phyloP scores from a whole-genome alignment of 1,140 invertebrate species.

The Artemia franciscana region DNA sequence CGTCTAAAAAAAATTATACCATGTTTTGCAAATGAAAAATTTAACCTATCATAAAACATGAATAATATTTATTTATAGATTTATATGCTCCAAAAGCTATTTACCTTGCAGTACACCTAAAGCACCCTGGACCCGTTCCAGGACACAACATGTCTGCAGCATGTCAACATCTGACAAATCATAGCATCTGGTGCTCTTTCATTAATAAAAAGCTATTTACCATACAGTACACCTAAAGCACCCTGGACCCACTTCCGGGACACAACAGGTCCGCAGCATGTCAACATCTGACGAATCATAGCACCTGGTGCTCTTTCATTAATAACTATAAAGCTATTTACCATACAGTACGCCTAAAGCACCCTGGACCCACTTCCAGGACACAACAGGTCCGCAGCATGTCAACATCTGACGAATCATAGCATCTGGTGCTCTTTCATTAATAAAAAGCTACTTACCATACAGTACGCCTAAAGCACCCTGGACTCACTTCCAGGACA shows the following conservation, averaged over 20 bases:
- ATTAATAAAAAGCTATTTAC: no score
- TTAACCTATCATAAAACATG: no score
- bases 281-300: slow-evolving; percentile 77
- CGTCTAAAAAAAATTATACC: no score
- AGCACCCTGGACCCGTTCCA: slow-evolving; percentile 88
- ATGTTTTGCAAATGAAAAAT: no score
- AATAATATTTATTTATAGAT: no score
- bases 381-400: slow-evolving; percentile 72
- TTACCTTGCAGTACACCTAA: slow-evolving; percentile 19
- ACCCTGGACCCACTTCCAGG: slow-evolving; percentile 89
- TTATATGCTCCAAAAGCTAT: no score
- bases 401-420: slow-evolving; percentile 80
- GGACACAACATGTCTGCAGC: slow-evolving; percentile 73
- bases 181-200: slow-evolving; percentile 82
- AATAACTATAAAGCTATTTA: neutral
- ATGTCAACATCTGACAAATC: slow-evolving; percentile 68
- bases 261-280: slow-evolving; percentile 68
- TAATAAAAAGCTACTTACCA: slow-evolving; percentile 38
- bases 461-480: slow-evolving; percentile 27
- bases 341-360: neutral
- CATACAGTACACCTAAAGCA: slow-evolving; percentile 22
- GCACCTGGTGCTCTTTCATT: slow-evolving; percentile 71
- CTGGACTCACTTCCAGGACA: slow-evolving; percentile 95
- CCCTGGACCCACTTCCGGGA: slow-evolving; percentile 95
- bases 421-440: slow-evolving; percentile 74